Base-by-base conservation (phyloP, 2,888 invertebrate genomes). In the Catocala nupta region DNA sequence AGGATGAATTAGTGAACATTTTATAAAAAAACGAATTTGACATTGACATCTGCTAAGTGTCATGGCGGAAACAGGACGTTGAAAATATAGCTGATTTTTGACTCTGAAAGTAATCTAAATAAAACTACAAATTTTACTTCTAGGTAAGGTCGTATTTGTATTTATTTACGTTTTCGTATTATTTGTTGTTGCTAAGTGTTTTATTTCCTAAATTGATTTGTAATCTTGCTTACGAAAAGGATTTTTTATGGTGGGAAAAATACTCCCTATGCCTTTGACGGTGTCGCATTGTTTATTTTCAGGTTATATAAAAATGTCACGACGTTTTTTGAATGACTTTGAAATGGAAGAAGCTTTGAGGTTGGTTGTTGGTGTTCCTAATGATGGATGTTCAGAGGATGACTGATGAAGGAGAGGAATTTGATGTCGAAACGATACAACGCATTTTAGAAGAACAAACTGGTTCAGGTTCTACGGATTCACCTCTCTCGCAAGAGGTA, bases 111-210 rank as follows among this genome's bases (percentile, higher is more conserved):
- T 50, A 50, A 57, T 57, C 57, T 57, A 50, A 57, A 50, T 56
- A 54, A 56, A 56, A 49, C 56, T 56, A 42, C 56, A 42, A 56
- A 56, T 56, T 56, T 56, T 56, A 56, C 42, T 56, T 42, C 43
- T 44, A 51, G 57, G 57, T 58, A 58, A 58, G 57, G 12, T 58
- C 51, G 57, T 58, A 58, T 58, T 58, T 58, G 43, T 44, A 44
- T 58, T 58, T 58, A 58, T 51, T 58, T 58, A 58, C 57, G 44
- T 58, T 51, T 58, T 58, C 43, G 51, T 51, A 58, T 58, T 50
- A 33, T 50, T 50, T 50, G 50, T 34, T 50, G 50, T 50, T 50
- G 50, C 50, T 49, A 49, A 49, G 49, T 49, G 49, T 49, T 50
- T 50, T 50, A 50, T 50, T 50, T 50, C 50, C 50, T 50, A 25